Evolutionary conservation across 2,797 vertebrate genomes (phyloP), one percentile per base, ranked within the genome.

Genomic region (Ataeniobius toweri): DNA sequence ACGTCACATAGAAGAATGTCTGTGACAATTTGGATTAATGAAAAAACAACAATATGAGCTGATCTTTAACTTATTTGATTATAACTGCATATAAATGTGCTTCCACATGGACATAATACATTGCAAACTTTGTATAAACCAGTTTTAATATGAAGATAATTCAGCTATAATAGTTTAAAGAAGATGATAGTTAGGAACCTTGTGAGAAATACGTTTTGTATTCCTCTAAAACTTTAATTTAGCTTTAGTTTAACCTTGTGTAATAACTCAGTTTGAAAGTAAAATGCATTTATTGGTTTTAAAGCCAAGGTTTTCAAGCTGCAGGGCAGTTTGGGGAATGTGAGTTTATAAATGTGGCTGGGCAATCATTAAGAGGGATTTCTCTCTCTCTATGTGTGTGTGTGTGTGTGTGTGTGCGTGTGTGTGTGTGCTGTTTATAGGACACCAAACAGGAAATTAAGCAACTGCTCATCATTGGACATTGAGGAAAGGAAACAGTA

Each of bases 401-500:
- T 71, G 1, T 12, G 41, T 6, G 70, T 80, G 46, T 31, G 26
- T 77, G 59, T 31, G 3, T 56, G 67, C 20, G 2, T 70, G 46
- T 70, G 76, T 53, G 53, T 77, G 14, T 46, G 83, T 39, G 28
- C 22, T 83, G 80, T 82, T 82, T 88, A 69, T 73, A 44, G 9
- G 48, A 77, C 80, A 74, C 36, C 71, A 51, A 24, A 87, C 92
- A 92, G 93, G 93, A 93, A 91, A 94, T 92, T 84, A 92, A 91
- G 74, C 69, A 74, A 80, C 88, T 76, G 80, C 85, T 85, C 86
- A 90, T 90, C 86, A 78, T 83, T 71, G 72, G 71, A 80, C 80
- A 80, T 80, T 73, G 65, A 83, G 84, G 80, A 83, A 80, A 80
- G 77, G 59, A 81, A 85, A 75, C 83, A 82, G 81, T 46, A 80